phyloP scores from a whole-genome alignment of 2,797 vertebrate genomes.

The Florisuga fusca region DNA sequence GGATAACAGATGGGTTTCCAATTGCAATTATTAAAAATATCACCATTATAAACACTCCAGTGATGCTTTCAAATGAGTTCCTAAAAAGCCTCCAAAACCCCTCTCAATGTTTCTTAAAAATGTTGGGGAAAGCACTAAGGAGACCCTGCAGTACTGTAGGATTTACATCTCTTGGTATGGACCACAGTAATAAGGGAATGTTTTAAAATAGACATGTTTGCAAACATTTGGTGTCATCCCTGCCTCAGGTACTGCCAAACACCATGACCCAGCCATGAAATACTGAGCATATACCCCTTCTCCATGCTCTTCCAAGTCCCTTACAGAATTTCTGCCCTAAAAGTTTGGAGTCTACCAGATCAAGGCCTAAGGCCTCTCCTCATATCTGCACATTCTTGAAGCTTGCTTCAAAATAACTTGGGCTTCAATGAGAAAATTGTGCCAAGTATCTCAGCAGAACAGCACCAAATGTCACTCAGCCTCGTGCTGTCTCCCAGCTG shows the following conservation, averaged over 20 bases:
- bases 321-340: neutral
- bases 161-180: neutral
- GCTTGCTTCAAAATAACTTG: neutral
- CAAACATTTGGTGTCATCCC: neutral
- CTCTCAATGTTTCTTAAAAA: neutral
- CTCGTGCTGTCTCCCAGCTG: neutral
- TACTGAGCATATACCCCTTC: neutral
- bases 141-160: neutral
- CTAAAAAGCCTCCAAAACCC: neutral
- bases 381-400: neutral
- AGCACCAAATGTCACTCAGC: neutral
- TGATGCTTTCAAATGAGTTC: neutral
- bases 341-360: neutral
- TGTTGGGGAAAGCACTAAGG: fast-evolving
- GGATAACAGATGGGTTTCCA: neutral
- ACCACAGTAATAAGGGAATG: neutral
- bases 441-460: neutral
- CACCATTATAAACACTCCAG: neutral
- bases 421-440: fast-evolving
- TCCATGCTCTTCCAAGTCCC: neutral
- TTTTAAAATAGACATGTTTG: neutral
- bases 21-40: neutral
- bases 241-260: neutral
- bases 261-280: neutral
- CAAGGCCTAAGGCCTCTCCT: neutral